Evolutionary conservation across 1,140 invertebrate genomes (phyloP), one percentile per base, ranked within the genome.

Genomic region (Drosophila bocki): DNA sequence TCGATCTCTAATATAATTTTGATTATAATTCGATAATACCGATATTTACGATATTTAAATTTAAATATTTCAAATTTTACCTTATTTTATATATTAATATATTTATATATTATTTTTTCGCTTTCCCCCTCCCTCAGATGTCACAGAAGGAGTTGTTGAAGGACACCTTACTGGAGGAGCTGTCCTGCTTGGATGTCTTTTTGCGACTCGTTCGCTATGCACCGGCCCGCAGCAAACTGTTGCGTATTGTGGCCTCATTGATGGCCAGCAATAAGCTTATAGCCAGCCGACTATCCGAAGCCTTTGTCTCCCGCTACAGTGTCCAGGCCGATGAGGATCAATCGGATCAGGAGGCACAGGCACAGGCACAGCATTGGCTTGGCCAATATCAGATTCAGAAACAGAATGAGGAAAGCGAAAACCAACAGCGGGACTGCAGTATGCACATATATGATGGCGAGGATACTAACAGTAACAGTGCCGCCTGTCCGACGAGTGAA

Each of bases 131-230:
- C 26, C 33, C 33, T 17, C 92, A 96, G 96, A 94, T 96, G 93
- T 94, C 95, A 56, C 93, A 94, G 60, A 53, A 51, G 79, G 95
- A 95, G 74, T 94, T 94, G 76, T 91, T 94, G 67, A 92, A 95
- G 74, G 95, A 95, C 76, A 93, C 95, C 29, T 91, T 96, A 19
- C 93, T 94, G 44, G 87, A 93, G 33, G 96, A 97, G 93, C 95
- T 97, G 68, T 94, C 95, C 47, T 94, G 97, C 91, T 82, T 97
- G 75, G 95, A 96, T 57, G 95, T 95, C 37, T 96, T 98, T 93
- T 94, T 95, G 75, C 93, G 95, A 78, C 94, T 98, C 80, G 92
- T 98, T 41, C 96, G 95, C 75, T 95, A 96, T 58, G 95, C 95
- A 82, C 95, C 95, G 64, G 95, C 95, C 71, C 95, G 96, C 78